phyloP scores from a whole-genome alignment of 2,113 vertebrate genomes.

The Vidua macroura region DNA sequence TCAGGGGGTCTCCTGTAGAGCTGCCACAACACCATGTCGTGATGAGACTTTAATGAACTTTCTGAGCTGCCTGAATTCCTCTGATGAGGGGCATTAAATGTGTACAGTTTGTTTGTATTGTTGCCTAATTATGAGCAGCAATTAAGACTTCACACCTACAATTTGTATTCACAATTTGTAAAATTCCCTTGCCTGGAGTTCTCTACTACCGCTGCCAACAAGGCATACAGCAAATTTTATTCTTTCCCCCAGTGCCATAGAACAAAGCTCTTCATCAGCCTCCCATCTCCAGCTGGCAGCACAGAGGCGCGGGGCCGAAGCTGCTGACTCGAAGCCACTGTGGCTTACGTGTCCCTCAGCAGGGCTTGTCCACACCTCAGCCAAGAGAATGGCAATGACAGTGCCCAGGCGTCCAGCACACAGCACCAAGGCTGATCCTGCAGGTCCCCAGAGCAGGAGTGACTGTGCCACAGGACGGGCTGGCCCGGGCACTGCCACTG shows the following conservation, averaged over 20 bases:
- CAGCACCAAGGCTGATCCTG: background rate
- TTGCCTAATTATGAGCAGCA: background rate
- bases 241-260: background rate
- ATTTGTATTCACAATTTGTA: background rate
- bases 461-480: background rate
- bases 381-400: background rate
- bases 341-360: background rate
- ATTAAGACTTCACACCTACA: conserved; percentile 11
- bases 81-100: background rate
- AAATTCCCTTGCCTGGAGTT: conserved; percentile 5
- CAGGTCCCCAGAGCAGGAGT: background rate
- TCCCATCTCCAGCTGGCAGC: background rate
- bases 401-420: background rate
- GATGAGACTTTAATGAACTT: background rate
- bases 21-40: background rate
- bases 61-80: background rate
- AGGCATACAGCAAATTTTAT: background rate
- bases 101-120: background rate
- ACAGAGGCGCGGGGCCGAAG: background rate
- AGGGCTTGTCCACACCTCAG: background rate
- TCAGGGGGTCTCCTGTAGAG: background rate
- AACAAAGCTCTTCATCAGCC: background rate
- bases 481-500: background rate
- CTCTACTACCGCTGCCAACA: background rate
- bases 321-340: background rate